Conservation (phyloP, 2,797 vertebrate species). For the Holocentrus rufus region DNA sequence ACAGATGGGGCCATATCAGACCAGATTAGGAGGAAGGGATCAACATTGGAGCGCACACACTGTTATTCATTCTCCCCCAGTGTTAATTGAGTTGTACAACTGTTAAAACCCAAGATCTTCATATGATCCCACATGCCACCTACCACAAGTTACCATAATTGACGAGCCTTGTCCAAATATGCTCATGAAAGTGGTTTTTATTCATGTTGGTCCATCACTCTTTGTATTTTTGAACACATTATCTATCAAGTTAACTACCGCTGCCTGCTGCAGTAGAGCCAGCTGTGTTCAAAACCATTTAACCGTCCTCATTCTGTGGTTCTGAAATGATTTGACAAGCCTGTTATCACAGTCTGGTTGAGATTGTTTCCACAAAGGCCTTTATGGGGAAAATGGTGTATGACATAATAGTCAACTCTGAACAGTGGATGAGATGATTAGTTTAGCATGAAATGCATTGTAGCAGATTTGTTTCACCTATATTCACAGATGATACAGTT, state of each 20-base stretch:
- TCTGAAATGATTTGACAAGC: constrained; percentile 1
- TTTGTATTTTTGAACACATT: background rate
- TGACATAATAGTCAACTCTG: background rate
- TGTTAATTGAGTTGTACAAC: constrained; percentile 13
- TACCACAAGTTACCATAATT: background rate
- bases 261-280: background rate
- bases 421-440: background rate
- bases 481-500: background rate
- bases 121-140: background rate
- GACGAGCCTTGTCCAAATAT: no score
- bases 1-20: constrained; percentile 32
- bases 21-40: constrained; percentile 23
- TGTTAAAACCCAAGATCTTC: background rate
- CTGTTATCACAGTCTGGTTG: background rate
- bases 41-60: background rate
- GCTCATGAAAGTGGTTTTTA: no score
- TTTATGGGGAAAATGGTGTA: background rate
- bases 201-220: no score
- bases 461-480: background rate
- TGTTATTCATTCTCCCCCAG: background rate
- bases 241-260: background rate
- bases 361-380: background rate
- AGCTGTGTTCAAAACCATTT: background rate
- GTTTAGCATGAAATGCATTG: no score
- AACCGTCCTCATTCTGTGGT: background rate